Base-by-base conservation (phyloP, 1,140 invertebrate species). In the Neotoxoptera formosana region DNA sequence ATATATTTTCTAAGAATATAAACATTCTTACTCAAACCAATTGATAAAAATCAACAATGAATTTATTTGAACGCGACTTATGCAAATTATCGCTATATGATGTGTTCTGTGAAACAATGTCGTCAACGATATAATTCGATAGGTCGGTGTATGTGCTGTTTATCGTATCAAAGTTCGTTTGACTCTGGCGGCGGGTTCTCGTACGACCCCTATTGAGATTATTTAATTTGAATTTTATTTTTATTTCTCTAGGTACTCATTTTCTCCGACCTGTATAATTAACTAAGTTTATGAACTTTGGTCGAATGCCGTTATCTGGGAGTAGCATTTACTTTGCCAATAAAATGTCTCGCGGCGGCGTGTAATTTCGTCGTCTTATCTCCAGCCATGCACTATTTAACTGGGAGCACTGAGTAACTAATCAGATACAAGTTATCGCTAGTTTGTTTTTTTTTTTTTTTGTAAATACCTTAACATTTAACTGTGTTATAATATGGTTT, bases 241-340 rank as follows among this genome's bases (percentile, higher is more conserved):
- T 34, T 83, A 83, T 91, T 48, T 6, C 2, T 48, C 3, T 48
- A 83, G 21, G 6, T 34, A 20, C 30, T 76, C 45, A 34, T 76
- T n/a, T n/a, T 81, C 51, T 47, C 30, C 47, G 51, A 41, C 17
- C 76, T 34, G 56, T 91, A 86, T 93, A 86, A 93, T 93, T 93
- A 93, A 93, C 76, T 45, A 93, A 93, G 91, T 93, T 93, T 93
- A 30, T 84, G 91, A 93, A 84, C 90, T 90, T 30, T 67, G 47
- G 9, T 30, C 23, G 25, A 41, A 83, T 76, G 25, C 6, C n/a
- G 41, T 76, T 92, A 92, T 92, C 67, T 81, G 41, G n/a, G n/a
- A 91, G 45, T 91, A 20, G 45, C 45, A 83, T 86, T 93, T 84
- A 84, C 67, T 93, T 86, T 93, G 67, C 91, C 81, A 93, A 93